Base-by-base conservation (phyloP, 2,797 vertebrate species). In the Danio tinwini region DNA sequence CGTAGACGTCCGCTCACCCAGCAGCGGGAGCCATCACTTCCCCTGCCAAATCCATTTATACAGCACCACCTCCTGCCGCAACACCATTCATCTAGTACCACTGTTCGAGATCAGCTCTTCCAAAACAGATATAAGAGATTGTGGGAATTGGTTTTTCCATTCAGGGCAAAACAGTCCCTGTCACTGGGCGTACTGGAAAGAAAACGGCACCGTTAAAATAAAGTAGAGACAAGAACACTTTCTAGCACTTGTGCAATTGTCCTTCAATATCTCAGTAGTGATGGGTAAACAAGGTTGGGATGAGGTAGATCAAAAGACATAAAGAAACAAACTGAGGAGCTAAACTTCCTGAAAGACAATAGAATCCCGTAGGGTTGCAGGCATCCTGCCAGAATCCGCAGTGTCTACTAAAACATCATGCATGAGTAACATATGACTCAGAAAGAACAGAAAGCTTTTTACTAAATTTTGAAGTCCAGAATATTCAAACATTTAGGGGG, bases 31-130 rank as follows among this genome's bases (percentile, higher is more conserved):
- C 69, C 40, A 55, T 71, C 65, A 70, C 45, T 78, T 62, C n/a
- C 37, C 12, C 47, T 53, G 76, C 65, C 76, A 78, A 62, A 61
- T 62, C 47, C 65, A 70, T 78, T 78, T 62, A 78, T 71, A 49
- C 17, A 63, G 65, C 17, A 61, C 62, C 39, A 37, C 65, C 76
- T 70, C 65, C 56, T 52, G 65, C 47, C 10, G 39, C 42, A 78
- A 62, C 19, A 44, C 39, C 17, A 71, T 78, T 78, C 68, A 71
- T 19, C 47, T 4, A 55, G 56, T 13, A 53, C 49, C 17, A 52
- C 39, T 29, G 56, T 78, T 70, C 12, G 39, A 49, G 16, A 17
- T 47, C 29, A 42, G 44, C 42, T 59, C 75, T 69, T 70, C 37
- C 45, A 47, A 11, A 61, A 44, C 37, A 52, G 16, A 62, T 9